Percentiles rank a stretch among this genome's conserved stretches.
Evolutionary conservation across 2,113 vertebrate genomes (phyloP).

Genomic region (Osmerus eperlanus): DNA sequence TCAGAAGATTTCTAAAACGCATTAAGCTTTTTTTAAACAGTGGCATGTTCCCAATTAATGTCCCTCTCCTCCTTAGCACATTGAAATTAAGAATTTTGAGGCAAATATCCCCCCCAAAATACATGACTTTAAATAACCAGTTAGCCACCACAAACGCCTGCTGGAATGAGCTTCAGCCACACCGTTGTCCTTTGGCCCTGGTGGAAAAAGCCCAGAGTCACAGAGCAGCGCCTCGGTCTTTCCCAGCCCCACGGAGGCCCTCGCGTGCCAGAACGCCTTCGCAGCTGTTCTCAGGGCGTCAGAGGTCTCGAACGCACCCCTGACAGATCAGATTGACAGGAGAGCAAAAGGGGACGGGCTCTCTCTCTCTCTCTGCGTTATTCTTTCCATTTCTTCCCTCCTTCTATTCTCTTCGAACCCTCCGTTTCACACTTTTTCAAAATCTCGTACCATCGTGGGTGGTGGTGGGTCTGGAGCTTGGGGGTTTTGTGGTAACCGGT

Average conservation of each 20-base stretch:
- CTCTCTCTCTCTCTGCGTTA: conserved; percentile 38
- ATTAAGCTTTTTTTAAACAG: too few species aligned
- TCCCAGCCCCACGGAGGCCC: background rate
- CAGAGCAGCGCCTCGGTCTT: conserved; percentile 17
- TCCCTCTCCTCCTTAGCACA: too few species aligned
- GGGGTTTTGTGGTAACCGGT: background rate
- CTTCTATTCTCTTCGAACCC: conserved; percentile 45
- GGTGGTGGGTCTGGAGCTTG: conserved; percentile 50
- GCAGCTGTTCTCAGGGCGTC: conserved; percentile 63
- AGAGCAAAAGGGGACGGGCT: conserved; percentile 26
- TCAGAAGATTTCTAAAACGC: too few species aligned
- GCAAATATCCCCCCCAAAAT: too few species aligned
- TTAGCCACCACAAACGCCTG: background rate
- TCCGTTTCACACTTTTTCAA: conserved; percentile 61
- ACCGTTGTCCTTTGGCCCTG: conserved; percentile 13
- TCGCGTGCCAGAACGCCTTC: conserved; percentile 37
- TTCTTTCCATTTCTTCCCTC: conserved; percentile 32
- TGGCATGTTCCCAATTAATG: too few species aligned
- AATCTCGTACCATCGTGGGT: conserved; percentile 57
- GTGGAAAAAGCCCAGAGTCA: conserved; percentile 27
- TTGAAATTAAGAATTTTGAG: too few species aligned
- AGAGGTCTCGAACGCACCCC: conserved; percentile 41
- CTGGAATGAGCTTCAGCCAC: background rate
- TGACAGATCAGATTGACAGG: conserved; percentile 65
- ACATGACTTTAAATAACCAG: background rate